phyloP scores from a whole-genome alignment of 2,888 invertebrate species.

The Callinectes sapidus region DNA sequence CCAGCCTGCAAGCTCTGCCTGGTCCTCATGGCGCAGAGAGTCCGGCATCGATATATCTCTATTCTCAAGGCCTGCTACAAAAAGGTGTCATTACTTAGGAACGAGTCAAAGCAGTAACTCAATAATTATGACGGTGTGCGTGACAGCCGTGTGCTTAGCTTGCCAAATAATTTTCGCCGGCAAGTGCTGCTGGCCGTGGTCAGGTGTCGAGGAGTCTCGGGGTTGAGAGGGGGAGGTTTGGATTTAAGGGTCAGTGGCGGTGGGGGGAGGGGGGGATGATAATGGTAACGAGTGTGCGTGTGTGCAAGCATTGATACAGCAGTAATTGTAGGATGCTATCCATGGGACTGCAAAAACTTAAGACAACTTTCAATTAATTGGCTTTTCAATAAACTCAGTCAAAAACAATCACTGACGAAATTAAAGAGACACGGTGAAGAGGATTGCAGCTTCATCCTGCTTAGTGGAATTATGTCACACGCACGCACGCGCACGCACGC shows the following conservation, averaged over 20 bases:
- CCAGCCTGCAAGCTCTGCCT: not conserved
- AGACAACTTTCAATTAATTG: not conserved
- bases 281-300: constrained; percentile 26
- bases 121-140: constrained; percentile 29
- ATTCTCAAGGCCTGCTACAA: not conserved
- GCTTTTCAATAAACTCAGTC: not conserved
- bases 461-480: not conserved
- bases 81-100: constrained; percentile 40
- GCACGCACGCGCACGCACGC: not conserved
- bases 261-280: constrained; percentile 11
- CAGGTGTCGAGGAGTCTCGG: not conserved
- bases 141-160: constrained; percentile 41
- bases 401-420: not conserved
- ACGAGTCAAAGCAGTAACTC: constrained; percentile 17
- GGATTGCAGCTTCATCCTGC: not conserved
- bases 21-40: not conserved
- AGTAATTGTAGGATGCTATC: constrained; percentile 24
- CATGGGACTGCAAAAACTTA: not conserved
- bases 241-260: not conserved
- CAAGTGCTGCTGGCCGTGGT: constrained; percentile 36
- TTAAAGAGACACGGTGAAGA: not conserved
- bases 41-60: constrained; percentile 2
- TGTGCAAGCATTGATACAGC: not conserved
- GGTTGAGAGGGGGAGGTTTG: not conserved
- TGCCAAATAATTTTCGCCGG: constrained; percentile 44